Evolutionary conservation across 2,113 vertebrate species (phyloP).

Genomic region (Phaethornis superciliosus): DNA sequence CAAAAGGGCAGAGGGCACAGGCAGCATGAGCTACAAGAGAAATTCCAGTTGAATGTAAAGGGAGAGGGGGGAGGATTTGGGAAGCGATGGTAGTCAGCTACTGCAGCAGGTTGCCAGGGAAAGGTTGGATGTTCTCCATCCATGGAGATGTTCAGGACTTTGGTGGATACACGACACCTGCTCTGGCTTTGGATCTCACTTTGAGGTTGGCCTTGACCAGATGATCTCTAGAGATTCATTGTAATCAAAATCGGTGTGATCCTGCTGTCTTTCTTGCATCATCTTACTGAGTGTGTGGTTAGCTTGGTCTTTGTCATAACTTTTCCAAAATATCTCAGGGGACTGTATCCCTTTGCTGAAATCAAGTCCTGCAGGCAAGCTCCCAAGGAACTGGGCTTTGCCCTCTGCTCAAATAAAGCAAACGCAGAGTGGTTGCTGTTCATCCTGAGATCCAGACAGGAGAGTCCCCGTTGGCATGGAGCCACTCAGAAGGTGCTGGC

Average conservation of each 20-base stretch:
- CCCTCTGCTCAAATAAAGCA: accelerated
- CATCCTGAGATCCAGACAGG: accelerated
- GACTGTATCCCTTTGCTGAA: neutral
- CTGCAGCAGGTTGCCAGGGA: neutral
- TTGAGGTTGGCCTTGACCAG: neutral
- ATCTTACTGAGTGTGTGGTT: neutral
- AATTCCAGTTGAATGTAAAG: neutral
- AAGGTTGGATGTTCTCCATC: neutral
- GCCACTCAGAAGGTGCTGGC: neutral
- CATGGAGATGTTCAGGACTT: neutral
- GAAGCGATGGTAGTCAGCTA: neutral
- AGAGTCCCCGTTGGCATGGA: accelerated
- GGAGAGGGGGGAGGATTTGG: accelerated
- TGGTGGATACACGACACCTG: neutral
- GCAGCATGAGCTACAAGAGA: neutral
- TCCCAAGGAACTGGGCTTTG: accelerated
- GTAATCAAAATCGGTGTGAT: neutral
- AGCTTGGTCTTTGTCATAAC: neutral
- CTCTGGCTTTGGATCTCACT: neutral
- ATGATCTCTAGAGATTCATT: neutral
- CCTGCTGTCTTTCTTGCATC: neutral
- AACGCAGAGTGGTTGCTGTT: neutral
- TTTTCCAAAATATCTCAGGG: accelerated
- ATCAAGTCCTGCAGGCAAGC: accelerated
- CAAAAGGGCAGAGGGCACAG: neutral